Evolutionary conservation across 2,797 vertebrate species (phyloP).

Genomic region (Pampus argenteus): DNA sequence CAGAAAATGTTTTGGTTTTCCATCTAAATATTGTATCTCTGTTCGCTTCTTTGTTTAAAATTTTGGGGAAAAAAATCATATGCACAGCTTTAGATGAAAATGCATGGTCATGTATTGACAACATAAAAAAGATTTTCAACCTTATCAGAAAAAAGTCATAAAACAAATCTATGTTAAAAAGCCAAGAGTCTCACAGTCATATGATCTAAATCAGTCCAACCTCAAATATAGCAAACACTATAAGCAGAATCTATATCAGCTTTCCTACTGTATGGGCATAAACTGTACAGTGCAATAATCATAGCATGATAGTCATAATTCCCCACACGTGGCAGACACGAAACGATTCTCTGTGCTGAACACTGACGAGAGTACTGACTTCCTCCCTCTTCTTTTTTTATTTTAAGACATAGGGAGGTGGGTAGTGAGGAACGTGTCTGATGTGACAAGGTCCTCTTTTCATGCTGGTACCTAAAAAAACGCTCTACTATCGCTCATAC

Average conservation of each 20-base stretch:
- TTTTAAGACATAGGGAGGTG: constrained; percentile 72
- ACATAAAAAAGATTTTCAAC: background rate
- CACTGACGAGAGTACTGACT: constrained; percentile 35
- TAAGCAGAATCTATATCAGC: background rate
- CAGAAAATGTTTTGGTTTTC: background rate
- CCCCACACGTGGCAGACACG: constrained; percentile 18
- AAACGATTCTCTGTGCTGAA: constrained; percentile 33
- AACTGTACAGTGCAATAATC: background rate
- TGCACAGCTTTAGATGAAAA: background rate
- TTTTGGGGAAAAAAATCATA: background rate
- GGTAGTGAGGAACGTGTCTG: constrained; percentile 71
- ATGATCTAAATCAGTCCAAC: background rate
- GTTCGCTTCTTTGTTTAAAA: background rate
- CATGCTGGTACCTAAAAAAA: constrained; percentile 67
- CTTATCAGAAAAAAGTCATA: background rate
- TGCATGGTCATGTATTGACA: background rate
- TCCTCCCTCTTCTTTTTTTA: constrained; percentile 63
- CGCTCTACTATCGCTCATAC: constrained; percentile 39
- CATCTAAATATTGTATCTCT: background rate
- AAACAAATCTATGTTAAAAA: constrained; percentile 4
- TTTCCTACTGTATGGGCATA: background rate
- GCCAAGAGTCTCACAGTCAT: background rate
- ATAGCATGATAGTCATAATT: background rate
- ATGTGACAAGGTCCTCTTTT: constrained; percentile 70
- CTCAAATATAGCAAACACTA: background rate